Base-by-base conservation (phyloP, 64 coral and sea anemone genomes). In the Platygyra sinensis region DNA sequence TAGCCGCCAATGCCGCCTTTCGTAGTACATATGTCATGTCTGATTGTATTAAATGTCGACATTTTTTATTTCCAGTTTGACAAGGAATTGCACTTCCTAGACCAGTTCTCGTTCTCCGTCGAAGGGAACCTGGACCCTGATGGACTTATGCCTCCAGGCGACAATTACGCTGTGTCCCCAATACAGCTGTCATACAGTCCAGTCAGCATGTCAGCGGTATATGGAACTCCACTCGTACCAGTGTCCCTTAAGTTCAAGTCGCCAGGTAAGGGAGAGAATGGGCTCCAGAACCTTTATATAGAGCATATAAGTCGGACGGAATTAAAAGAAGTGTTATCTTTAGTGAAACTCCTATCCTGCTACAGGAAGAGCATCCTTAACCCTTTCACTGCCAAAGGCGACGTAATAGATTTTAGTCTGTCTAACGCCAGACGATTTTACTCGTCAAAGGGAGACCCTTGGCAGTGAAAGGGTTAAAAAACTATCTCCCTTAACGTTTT, bases 111-210 rank as follows among this genome's bases (percentile, higher is more conserved):
- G 22, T 87, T 92, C 72, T 87, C 82, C 12, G 84, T 83, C 33
- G 8, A 72, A 24, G 90, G 73, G 22, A 52, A 42, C 1, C 73
- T 92, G 16, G 90, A 92, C 28, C 90, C 90, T 51, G 0, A 71
- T 10, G 81, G 73, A 7, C 1, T 69, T 10, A 87, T 92, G 90
- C 82, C 82, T 1, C 50, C 72, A n/a, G 84, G 90, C n/a, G 74
- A 86, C 0, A 79, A 24, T 86, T 86, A 87, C 51, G 90, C 90
- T 0, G 80, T 81, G 73, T 92, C 90, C 10, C 55, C 86, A 10
- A 76, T 81, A 87, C 82, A 92, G 18, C 82, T 92, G 3, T 69
- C 60, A n/a, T 92, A 87, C 62, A 77, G 42, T 17, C 57, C 82
- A 25, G 73, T 67, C 50, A 77, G 86, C 15, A n/a, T 67, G 69